These are phyloP conservation scores for Scolanthus callimorphus DNA, from an alignment of 92 coral and sea anemone genomes.

Conservation along the genomic window DNA sequence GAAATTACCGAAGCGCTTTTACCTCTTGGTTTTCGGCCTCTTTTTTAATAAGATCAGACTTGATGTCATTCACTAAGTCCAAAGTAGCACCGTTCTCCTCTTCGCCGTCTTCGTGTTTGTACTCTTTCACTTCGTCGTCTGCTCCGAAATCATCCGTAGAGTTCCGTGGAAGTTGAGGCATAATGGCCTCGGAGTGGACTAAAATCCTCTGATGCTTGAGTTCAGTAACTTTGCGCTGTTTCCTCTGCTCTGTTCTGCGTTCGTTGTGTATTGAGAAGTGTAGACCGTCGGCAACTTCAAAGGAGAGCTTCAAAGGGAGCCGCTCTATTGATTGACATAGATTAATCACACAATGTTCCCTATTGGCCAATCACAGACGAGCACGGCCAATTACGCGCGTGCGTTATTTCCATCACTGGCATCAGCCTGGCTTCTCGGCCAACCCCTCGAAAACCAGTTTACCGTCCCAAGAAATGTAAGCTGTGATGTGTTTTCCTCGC, in stretches of 20 bases:
- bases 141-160: conserved; percentile 99
- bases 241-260: conserved; percentile 51
- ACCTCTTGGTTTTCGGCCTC: conserved; percentile 97
- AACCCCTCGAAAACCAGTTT: conserved; percentile 49
- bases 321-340: conserved; percentile 96
- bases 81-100: conserved; percentile 91
- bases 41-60: conserved; percentile 95
- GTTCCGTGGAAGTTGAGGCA: conserved; percentile 96
- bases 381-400: conserved; percentile 79
- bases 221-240: conserved; percentile 28
- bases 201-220: conserved; percentile 37
- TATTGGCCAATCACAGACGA: conserved; percentile 75
- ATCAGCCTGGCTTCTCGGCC: conserved; percentile 54
- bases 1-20: too few relatives aligned
- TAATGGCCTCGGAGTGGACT: conserved; percentile 67
- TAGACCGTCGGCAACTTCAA: conserved; percentile 66
- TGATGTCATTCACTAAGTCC: conserved; percentile 98
- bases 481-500: conserved; percentile 22
- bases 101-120: conserved; percentile 95
- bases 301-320: conserved; percentile 87
- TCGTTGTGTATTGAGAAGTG: conserved; percentile 77
- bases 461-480: conserved; percentile 18
- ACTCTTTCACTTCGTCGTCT: conserved; percentile 96
- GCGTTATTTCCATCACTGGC: conserved; percentile 39
- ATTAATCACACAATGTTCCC: conserved; percentile 98